A percentile compares a stretch with the other conserved stretches of the same genome.
These are phyloP conservation scores for western clawed frog (Xenopus tropicalis) DNA, from an alignment of 2,113 vertebrate species.

Conservation along the genomic window DNA sequence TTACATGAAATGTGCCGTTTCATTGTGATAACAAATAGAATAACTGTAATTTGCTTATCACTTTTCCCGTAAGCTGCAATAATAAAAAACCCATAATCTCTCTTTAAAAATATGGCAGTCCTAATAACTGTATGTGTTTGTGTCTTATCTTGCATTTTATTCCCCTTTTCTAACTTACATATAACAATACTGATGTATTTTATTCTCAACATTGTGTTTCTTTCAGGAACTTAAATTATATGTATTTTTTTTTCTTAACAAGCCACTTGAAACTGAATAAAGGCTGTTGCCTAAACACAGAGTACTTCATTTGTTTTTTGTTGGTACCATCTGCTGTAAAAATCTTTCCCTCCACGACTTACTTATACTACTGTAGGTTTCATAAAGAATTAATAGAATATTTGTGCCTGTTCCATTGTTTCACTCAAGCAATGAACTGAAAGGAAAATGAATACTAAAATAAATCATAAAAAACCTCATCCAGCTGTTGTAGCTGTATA, in stretches of 20 bases:
- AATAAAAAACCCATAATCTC: slow-evolving; percentile 48
- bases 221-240: slow-evolving; percentile 65
- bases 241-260: slow-evolving; percentile 59
- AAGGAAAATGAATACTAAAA: slow-evolving; percentile 53
- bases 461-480: neutral
- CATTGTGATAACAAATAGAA: slow-evolving; percentile 69
- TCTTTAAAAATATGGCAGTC: slow-evolving; percentile 23
- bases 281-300: slow-evolving; percentile 73
- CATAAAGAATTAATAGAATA: slow-evolving; percentile 67
- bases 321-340: slow-evolving; percentile 70
- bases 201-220: slow-evolving; percentile 53
- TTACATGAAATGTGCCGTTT: slow-evolving; percentile 64
- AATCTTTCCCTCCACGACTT: slow-evolving; percentile 62
- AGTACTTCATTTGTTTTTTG: slow-evolving; percentile 68
- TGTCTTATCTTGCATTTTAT: slow-evolving; percentile 50
- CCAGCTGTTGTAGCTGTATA: neutral
- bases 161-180: slow-evolving; percentile 57
- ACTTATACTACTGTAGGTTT: slow-evolving; percentile 59
- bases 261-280: slow-evolving; percentile 75
- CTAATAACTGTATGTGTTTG: slow-evolving; percentile 51
- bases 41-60: slow-evolving; percentile 63
- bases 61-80: slow-evolving; percentile 62
- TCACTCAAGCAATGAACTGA: slow-evolving; percentile 60
- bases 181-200: slow-evolving; percentile 61
- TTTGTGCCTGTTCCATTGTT: slow-evolving; percentile 66